These are phyloP conservation scores for Dicaeum eximium DNA, from an alignment of 2,113 vertebrate species.

Conservation along the genomic window DNA sequence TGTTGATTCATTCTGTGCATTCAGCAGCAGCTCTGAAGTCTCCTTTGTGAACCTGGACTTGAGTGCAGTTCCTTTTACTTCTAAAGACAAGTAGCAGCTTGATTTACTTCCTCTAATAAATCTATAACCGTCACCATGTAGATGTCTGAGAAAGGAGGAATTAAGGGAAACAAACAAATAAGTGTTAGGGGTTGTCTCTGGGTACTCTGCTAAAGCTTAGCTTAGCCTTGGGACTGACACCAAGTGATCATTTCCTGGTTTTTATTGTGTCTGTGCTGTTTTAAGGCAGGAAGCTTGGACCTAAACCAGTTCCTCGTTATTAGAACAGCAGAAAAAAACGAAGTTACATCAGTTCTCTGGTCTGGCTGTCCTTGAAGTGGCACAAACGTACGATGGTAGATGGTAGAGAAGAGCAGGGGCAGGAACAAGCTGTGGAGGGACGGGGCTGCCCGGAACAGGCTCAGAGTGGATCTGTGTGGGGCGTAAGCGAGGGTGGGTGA, in stretches of 20 bases:
- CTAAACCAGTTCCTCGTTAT: neutral
- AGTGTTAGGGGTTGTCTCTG: neutral
- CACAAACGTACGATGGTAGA: fast-evolving
- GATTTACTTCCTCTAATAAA: neutral
- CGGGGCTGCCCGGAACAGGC: neutral
- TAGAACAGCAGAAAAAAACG: neutral
- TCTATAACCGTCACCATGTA: fast-evolving
- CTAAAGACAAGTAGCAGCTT: neutral
- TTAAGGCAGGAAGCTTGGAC: neutral
- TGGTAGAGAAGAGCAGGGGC: neutral
- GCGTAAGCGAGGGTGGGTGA: neutral
- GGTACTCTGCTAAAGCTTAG: neutral
- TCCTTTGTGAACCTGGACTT: neutral
- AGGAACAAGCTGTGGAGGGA: neutral
- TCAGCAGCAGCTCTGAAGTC: neutral
- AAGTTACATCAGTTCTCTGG: neutral
- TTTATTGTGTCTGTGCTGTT: neutral
- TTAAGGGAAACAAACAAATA: neutral
- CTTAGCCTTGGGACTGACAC: neutral
- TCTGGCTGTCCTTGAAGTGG: neutral
- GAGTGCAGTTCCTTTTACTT: neutral
- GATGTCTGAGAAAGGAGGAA: neutral
- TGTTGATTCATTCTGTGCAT: neutral
- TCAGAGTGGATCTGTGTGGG: neutral
- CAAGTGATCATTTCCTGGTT: neutral